A percentile compares a stretch with the other conserved stretches of the same genome.
phyloP scores from a whole-genome alignment of 2,113 vertebrate species.

The Austrofundulus limnaeus region DNA sequence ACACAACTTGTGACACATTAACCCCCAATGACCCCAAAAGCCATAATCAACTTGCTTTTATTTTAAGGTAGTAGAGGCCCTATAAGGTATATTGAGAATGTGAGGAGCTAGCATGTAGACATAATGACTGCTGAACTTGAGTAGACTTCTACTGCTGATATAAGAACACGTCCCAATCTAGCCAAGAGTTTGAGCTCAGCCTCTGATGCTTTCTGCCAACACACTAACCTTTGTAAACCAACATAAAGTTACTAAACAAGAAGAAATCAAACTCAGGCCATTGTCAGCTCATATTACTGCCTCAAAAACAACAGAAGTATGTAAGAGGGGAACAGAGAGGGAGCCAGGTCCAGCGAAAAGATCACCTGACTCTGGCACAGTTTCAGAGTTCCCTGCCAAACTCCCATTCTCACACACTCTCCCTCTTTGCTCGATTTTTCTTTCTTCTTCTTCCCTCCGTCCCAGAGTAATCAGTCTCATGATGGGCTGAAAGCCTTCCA shows the following conservation, averaged over 20 bases:
- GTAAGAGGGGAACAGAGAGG: conserved; percentile 11
- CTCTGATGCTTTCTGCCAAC: conserved; percentile 30
- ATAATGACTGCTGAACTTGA: conserved; percentile 14
- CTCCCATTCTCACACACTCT: conserved; percentile 55
- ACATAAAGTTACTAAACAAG: conserved; percentile 25
- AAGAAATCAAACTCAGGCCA: conserved; percentile 19
- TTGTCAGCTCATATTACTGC: not conserved
- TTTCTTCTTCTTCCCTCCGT: conserved; percentile 58
- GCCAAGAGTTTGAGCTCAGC: conserved; percentile 8
- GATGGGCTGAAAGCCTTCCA: conserved; percentile 74
- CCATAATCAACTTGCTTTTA: conserved; percentile 20
- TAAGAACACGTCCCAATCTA: conserved; percentile 21
- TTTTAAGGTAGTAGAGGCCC: conserved; percentile 33
- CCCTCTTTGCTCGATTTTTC: conserved; percentile 39
- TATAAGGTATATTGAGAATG: conserved; percentile 12
- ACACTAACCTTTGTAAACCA: conserved; percentile 15
- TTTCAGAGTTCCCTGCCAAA: conserved; percentile 62
- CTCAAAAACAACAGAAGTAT: conserved; percentile 9
- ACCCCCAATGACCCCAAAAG: conserved; percentile 46
- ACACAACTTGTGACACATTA: conserved; percentile 43
- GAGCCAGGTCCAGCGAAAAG: conserved; percentile 44
- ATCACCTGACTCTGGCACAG: conserved; percentile 75
- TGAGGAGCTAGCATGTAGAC: conserved; percentile 20
- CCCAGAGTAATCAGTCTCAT: conserved; percentile 78
- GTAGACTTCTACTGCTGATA: conserved; percentile 20